phyloP scores from a whole-genome alignment of 2,113 vertebrate genomes.

The Petrocephalus microphthalmus region DNA sequence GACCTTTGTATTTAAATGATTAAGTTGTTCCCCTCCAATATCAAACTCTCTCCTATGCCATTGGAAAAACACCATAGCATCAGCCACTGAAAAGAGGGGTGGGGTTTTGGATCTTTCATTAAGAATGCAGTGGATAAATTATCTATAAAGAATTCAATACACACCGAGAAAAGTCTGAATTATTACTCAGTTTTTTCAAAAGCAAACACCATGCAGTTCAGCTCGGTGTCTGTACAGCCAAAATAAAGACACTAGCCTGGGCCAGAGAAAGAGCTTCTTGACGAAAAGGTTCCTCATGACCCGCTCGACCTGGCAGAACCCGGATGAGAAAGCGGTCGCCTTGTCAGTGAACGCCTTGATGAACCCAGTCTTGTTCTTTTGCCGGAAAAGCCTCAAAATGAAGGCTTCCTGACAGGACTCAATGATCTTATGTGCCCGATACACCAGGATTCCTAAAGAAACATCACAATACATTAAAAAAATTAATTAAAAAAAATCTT shows the following conservation, averaged over 20 bases:
- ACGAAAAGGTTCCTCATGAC: constrained; percentile 97
- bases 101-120: not conserved
- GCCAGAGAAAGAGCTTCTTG: constrained; percentile 92
- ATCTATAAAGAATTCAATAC: not conserved
- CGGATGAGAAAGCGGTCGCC: constrained; percentile 79
- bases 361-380: constrained; percentile 96
- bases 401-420: constrained; percentile 96
- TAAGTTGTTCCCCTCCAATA: not conserved
- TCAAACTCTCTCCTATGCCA: not conserved
- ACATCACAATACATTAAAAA: not conserved
- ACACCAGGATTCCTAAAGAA: constrained; percentile 79
- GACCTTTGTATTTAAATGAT: not conserved
- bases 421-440: constrained; percentile 86
- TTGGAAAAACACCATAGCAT: not conserved
- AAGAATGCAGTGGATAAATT: not conserved
- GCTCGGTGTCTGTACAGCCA: not conserved
- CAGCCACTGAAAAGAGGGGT: not conserved
- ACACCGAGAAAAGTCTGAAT: not conserved
- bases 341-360: constrained; percentile 98
- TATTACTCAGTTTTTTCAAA: not conserved
- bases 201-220: not conserved
- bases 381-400: constrained; percentile 88
- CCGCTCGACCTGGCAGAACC: constrained; percentile 94
- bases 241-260: constrained; percentile 61
- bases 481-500: not conserved